Base-by-base conservation (phyloP, 2,888 invertebrate genomes). In the Epirrhoe tristata region DNA sequence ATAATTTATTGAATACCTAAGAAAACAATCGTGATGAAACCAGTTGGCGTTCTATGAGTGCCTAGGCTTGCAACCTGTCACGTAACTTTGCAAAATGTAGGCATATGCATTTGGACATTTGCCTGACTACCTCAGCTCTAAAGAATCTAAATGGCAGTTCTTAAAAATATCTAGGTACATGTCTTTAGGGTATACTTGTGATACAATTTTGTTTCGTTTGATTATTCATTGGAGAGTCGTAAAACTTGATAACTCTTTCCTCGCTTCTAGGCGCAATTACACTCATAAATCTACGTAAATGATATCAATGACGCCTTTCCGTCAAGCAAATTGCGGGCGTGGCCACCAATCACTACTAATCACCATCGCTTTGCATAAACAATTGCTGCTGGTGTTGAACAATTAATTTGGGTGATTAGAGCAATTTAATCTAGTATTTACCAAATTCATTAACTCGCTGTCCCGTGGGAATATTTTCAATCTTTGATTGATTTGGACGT, bases 251-350 rank as follows among this genome's bases (percentile, higher is more conserved):
- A 12, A 48, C 16, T 48, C 16, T 48, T 48, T 48, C 48, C 7
- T 16, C 16, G 48, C 48, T n/a, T 46, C 14, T 16, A 16, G 6
- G 7, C 46, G 8, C 55, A 51, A 60, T 64, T 59, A 53, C 24
- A 5, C 48, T 31, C 17, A 69, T 71, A 71, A 69, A 66, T 69
- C 46, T 50, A 17, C 46, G 58, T 17, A 58, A 69, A 69, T 61
- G 65, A 67, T 67, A 56, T 53, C 58, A 62, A 69, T 60, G 70
- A 64, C 66, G 53, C 63, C 63, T 71, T 65, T 65, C 66, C 68
- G 62, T 70, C 71, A 73, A 67, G 67, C 69, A 70, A 70, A 69
- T 70, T 64, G 67, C 67, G 7, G 72, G 72, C 72, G 70, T 64
- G 66, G 54, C 52, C n/a, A 59, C 66, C 59, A 67, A 74, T 72